Base-by-base conservation (phyloP, 2,888 invertebrate genomes). In the Germaria angustata region DNA sequence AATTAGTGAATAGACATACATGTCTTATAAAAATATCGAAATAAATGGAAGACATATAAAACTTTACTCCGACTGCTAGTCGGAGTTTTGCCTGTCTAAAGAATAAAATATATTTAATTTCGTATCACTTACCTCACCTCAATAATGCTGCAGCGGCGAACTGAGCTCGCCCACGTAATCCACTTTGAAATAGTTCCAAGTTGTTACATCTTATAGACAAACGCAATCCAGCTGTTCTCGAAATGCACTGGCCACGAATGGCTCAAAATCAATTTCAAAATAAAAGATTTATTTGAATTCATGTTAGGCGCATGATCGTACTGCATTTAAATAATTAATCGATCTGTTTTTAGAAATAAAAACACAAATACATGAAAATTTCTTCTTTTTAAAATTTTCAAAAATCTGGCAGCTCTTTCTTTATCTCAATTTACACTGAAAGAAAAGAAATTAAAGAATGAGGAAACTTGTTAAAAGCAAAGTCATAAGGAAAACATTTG, bases 391-490 rank as follows among this genome's bases (percentile, higher is more conserved):
- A 28, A 36, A 34, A 46, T 39, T 28, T 11, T 15, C 20, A 9
- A 17, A 79, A 72, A 80, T 73, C 57, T 66, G 72, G 72, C 79
- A 80, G 66, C 72, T 36, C 13, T 36, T 51, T 59, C 13, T 39
- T 6, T 11, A 34, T 2, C 39, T 36, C n/a, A 65, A 59, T 73
- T 73, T 73, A 80, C 79, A 80, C 79, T 80, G 66, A 44, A 80
- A 80, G 55, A 79, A 73, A 79, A 34, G 1, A 63, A 49, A n/a
- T n/a, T n/a, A 13, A 1, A 53, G 9, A 22, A 65, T n/a, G n/a
- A 61, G 1, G 51, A 51, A 57, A 49, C 2, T 36, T 20, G n/a
- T 55, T 17, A 36, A 66, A 46, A 13, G 0, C 17, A 69, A 57
- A 46, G 49, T 24, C 78, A 69, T 69, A 77, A 72, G 63, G 53